A percentile compares a stretch with the other conserved stretches of the same genome.
Conservation (phyloP, 2,113 vertebrate species). For the Mus musculus region GRCm39 chr5:6985001-6985500, state of each 20-base stretch:
- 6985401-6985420: not conserved
- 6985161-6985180: constrained; percentile 64
- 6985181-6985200: constrained; percentile 22
- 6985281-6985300: constrained; percentile 78
- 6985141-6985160: constrained; percentile 75
- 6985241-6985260: constrained; percentile 61
- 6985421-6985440: not conserved
- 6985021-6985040: constrained; percentile 69
- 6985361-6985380: not conserved
- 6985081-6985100: constrained; percentile 56
- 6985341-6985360: not conserved
- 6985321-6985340: constrained; percentile 68
- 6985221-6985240: constrained; percentile 71
- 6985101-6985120: constrained; percentile 76
- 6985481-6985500: not conserved
- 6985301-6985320: constrained; percentile 60
- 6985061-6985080: constrained; percentile 47
- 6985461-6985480: not conserved
- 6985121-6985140: constrained; percentile 76
- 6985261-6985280: constrained; percentile 57
- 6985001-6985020: constrained; percentile 60
- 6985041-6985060: constrained; percentile 51
- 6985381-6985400: fast-evolving
- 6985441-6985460: not conserved
- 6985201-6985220: constrained; percentile 9